Conservation (phyloP, 1,140 invertebrate genomes). For the Cyphomyrmex costatus region DNA sequence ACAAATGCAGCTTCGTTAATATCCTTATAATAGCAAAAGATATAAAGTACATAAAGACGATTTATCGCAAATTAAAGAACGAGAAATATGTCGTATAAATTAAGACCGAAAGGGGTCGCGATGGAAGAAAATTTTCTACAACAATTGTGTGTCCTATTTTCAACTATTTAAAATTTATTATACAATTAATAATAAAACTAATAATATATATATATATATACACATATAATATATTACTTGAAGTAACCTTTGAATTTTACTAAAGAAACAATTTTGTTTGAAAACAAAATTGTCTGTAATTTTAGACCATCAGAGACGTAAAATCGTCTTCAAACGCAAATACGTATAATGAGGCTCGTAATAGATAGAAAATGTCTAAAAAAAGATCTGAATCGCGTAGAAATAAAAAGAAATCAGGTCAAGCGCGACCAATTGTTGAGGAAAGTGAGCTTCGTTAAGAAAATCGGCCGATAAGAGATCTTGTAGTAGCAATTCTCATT, state of each 20-base stretch:
- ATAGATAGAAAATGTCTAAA: not conserved
- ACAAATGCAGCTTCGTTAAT: conserved; percentile 40
- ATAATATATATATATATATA: no score
- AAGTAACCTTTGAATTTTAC: not conserved
- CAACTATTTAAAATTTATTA: not conserved
- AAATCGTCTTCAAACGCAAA: conserved; percentile 7
- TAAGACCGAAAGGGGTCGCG: not conserved
- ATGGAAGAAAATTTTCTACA: not conserved
- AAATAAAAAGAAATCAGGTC: not conserved
- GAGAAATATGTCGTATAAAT: not conserved
- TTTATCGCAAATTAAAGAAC: conserved; percentile 38
- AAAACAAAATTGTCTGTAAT: not conserved
- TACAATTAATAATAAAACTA: not conserved
- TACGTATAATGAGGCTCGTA: conserved; percentile 1
- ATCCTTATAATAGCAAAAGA: conserved; percentile 12
- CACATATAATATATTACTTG: not conserved
- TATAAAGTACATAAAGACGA: conserved; percentile 35
- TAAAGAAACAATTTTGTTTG: not conserved
- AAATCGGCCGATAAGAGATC: conserved; percentile 34
- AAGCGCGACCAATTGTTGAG: conserved; percentile 18
- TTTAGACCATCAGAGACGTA: not conserved
- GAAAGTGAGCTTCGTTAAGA: conserved; percentile 27
- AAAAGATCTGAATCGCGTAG: conserved; percentile 7
- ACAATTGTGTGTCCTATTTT: not conserved
- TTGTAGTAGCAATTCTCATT: conserved; percentile 21